Evolutionary conservation across 2,888 invertebrate genomes (phyloP), one percentile per base, ranked within the genome.

Genomic region (Artemia sp.): DNA sequence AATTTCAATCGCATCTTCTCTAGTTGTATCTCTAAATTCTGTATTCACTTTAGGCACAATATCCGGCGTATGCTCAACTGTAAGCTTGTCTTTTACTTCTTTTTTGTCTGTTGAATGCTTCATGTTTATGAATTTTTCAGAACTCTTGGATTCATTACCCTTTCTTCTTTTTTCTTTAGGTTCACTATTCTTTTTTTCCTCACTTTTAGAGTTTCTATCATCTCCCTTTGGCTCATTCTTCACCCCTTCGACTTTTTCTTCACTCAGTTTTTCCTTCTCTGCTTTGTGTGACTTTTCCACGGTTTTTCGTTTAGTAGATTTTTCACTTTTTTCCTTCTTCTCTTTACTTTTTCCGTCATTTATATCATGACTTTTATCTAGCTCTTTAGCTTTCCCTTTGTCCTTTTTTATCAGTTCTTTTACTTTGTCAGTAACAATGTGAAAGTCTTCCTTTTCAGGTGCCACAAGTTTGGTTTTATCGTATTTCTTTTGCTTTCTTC

Each of bases 271-370:
- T 70, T 72, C 51, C 67, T 50, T 66, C 68, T 12, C 24, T 38
- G 12, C 38, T 51, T n/a, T 64, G 10, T 75, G 74, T 8, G 75
- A 74, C 68, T 73, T 73, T 51, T 71, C 73, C 67, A 73, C 83
- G 8, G 77, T 77, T 71, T 78, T 79, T n/a, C 73, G 74, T 52
- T 75, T 76, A 14, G 70, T 69, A 11, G 71, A 51, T 67, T 70
- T 70, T 72, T 73, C 72, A 68, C 70, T 74, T 71, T 72, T 72
- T 72, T 70, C 73, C 70, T 71, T 74, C 69, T 58, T 86, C 76
- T 83, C 84, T 70, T 84, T 83, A 74, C 82, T 80, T 67, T 84
- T 83, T 75, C 85, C 84, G 69, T 84, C 84, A 75, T 85, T 83
- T 2, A 14, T 58, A 58, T 58, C 11, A 58, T 24, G n/a, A n/a